phyloP scores from a whole-genome alignment of 2,888 invertebrate species.

The Diaprepes abbreviatus region DNA sequence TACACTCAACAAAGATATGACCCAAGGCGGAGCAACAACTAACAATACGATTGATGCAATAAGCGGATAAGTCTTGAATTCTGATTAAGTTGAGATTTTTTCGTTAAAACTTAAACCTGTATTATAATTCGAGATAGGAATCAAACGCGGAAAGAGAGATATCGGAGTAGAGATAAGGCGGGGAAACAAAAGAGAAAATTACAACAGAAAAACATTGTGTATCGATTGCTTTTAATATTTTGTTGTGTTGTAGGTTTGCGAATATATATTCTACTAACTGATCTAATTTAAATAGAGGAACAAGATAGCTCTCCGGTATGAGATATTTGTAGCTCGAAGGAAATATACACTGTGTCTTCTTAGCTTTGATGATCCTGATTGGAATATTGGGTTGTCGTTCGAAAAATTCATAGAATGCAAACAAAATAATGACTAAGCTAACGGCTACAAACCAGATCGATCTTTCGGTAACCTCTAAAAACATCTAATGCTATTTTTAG shows the following conservation, averaged over 20 bases:
- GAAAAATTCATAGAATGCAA: no score
- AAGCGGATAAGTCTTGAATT: slow-evolving; percentile 49
- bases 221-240: slow-evolving; percentile 9
- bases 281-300: not conserved
- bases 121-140: slow-evolving; percentile 46
- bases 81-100: slow-evolving; percentile 48
- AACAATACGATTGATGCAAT: slow-evolving; percentile 51
- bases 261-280: slow-evolving; percentile 10
- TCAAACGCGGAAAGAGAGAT: slow-evolving; percentile 50
- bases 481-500: no score
- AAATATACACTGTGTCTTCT: no score
- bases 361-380: no score
- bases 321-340: no score
- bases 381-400: no score
- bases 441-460: no score
- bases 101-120: slow-evolving; percentile 27
- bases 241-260: slow-evolving; percentile 20
- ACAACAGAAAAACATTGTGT: slow-evolving; percentile 11
- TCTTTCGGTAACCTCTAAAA: no score
- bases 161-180: slow-evolving; percentile 9
- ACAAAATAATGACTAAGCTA: no score
- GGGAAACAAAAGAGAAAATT: slow-evolving; percentile 29
- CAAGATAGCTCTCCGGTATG: not conserved
- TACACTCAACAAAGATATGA: slow-evolving; percentile 35
- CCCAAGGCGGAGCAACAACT: slow-evolving; percentile 47